phyloP scores from a whole-genome alignment of 1,140 invertebrate genomes.

The Chymomyza costata region DNA sequence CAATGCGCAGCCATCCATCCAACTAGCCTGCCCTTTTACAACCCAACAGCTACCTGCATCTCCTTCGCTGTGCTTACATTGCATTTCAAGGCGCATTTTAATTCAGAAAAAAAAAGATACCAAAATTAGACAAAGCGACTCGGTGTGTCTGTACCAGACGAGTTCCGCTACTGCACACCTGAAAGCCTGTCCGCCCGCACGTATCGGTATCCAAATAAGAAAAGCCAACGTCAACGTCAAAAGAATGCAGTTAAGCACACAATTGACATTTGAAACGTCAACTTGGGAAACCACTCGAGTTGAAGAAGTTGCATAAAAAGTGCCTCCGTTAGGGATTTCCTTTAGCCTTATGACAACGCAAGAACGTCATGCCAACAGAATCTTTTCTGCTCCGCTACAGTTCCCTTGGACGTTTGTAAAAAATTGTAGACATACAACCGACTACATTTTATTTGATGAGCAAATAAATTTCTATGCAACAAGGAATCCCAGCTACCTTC shows the following conservation, averaged over 20 bases:
- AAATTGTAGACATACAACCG: constrained; percentile 6
- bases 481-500: constrained; percentile 1
- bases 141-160: constrained; percentile 26
- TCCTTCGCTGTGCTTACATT: background rate
- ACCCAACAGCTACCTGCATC: constrained; percentile 21
- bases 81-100: constrained; percentile 34
- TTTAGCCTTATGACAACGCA: constrained; percentile 11
- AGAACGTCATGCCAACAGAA: background rate
- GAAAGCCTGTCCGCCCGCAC: no score
- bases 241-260: constrained; percentile 74
- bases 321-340: constrained; percentile 68
- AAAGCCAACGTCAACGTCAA: constrained; percentile 51
- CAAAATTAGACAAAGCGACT: constrained; percentile 54
- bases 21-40: constrained; percentile 1
- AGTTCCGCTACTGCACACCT: constrained; percentile 31
- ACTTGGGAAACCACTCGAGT: constrained; percentile 69
- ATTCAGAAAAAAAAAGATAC: constrained; percentile 56
- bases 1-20: background rate
- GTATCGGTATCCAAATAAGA: constrained; percentile 50
- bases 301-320: constrained; percentile 73
- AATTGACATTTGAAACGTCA: constrained; percentile 74
- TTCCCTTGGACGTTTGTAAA: constrained; percentile 8
- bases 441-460: constrained; percentile 65
- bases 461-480: constrained; percentile 67
- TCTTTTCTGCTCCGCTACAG: constrained; percentile 15